Conservation (phyloP, 2,888 invertebrate genomes). For the Euplexia lucipara region DNA sequence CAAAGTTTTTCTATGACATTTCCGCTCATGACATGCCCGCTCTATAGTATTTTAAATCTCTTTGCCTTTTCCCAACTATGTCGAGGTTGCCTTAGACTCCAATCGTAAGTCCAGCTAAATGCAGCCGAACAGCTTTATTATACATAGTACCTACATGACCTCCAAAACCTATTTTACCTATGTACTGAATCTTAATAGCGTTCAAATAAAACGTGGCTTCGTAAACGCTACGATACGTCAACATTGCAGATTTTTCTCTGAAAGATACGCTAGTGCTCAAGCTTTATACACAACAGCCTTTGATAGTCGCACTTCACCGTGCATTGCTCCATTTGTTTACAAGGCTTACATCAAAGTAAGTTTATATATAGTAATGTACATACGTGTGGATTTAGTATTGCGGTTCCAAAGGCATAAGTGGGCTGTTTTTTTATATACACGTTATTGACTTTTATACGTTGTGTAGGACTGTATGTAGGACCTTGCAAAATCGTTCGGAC, state of each 20-base stretch:
- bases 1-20: too few species aligned
- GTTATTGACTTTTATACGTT: conserved; percentile 17
- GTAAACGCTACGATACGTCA: neutral
- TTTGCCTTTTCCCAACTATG: too few species aligned
- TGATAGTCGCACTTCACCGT: conserved; percentile 46
- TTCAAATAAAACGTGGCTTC: conserved; percentile 1
- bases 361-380: conserved; percentile 9
- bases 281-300: conserved; percentile 30
- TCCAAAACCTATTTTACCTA: too few species aligned
- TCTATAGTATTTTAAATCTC: too few species aligned
- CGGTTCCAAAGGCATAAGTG: neutral
- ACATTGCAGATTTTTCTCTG: conserved; percentile 16
- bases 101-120: too few species aligned
- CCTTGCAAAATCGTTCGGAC: too few species aligned
- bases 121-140: too few species aligned
- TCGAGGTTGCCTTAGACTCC: too few species aligned
- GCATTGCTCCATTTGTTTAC: conserved; percentile 49
- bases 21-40: too few species aligned
- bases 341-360: conserved; percentile 18
- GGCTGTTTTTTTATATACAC: conserved; percentile 9
- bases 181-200: too few species aligned
- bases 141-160: too few species aligned
- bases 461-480: too few species aligned
- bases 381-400: neutral
- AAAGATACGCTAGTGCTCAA: conserved; percentile 6